These are phyloP conservation scores for Masnerella sp. DNA, from an alignment of 2,888 invertebrate species.

Conservation along the genomic window DNA sequence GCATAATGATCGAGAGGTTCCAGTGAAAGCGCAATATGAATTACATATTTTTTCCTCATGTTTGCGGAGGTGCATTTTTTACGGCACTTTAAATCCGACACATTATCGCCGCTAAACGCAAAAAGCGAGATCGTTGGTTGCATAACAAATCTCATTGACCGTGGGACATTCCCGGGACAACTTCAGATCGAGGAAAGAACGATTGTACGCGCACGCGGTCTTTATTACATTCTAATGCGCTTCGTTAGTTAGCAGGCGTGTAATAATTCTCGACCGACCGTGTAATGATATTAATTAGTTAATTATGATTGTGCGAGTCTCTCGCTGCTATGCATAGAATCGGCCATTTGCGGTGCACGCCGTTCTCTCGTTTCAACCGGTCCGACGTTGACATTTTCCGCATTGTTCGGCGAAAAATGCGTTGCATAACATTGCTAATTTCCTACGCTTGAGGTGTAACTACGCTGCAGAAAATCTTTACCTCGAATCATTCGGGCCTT, in stretches of 20 bases:
- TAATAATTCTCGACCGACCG: slow-evolving; percentile 47
- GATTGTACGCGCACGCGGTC: slow-evolving; percentile 15
- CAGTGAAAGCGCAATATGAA: slow-evolving; percentile 45
- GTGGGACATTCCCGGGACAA: slow-evolving; percentile 41
- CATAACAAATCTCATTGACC: slow-evolving; percentile 42
- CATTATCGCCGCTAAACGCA: slow-evolving; percentile 26
- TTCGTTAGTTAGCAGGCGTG: slow-evolving; percentile 44
- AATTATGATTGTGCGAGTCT: slow-evolving; percentile 46
- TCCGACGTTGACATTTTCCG: slow-evolving; percentile 4
- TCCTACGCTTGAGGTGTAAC: too few species aligned
- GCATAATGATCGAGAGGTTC: slow-evolving; percentile 19
- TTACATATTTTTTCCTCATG: slow-evolving; percentile 6
- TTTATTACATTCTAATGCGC: slow-evolving; percentile 32
- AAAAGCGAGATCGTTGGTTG: slow-evolving; percentile 25
- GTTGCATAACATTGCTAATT: too few species aligned
- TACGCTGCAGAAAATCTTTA: too few species aligned
- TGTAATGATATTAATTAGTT: slow-evolving; percentile 58
- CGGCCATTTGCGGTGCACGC: slow-evolving; percentile 12
- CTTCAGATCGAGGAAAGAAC: slow-evolving; percentile 31
- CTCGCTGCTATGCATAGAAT: slow-evolving; percentile 22
- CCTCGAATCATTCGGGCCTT: too few species aligned
- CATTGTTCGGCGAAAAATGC: slow-evolving; percentile 23
- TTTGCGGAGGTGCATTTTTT: slow-evolving; percentile 13
- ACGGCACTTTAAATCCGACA: slow-evolving; percentile 22
- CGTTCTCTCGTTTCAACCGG: slow-evolving; percentile 20